These are phyloP conservation scores for Erebia aethiops DNA, from an alignment of 2,888 invertebrate species.

Conservation along the genomic window DNA sequence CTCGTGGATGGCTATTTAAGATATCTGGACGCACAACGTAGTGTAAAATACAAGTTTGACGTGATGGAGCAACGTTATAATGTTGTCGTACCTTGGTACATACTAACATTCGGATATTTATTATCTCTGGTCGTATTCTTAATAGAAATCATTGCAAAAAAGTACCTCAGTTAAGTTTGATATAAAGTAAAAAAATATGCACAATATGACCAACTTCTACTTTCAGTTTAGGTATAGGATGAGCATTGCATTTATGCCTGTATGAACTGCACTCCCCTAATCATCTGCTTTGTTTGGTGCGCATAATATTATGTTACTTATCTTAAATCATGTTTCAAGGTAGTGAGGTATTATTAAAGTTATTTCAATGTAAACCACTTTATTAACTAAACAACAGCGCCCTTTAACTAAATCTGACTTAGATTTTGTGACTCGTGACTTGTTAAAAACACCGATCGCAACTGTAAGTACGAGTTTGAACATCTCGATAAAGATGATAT, in stretches of 20 bases:
- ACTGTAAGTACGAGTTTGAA: no score
- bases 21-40: slow-evolving; percentile 24
- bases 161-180: background rate
- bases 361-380: slow-evolving; percentile 3
- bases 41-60: slow-evolving; percentile 16
- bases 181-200: no score
- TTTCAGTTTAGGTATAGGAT: no score
- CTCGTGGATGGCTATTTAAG: slow-evolving; percentile 28
- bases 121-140: slow-evolving; percentile 46
- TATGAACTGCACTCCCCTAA: no score
- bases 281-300: no score
- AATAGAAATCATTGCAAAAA: slow-evolving; percentile 36
- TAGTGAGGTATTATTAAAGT: background rate
- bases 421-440: background rate
- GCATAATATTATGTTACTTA: no score
- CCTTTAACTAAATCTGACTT: background rate
- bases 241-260: no score
- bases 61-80: slow-evolving; percentile 28
- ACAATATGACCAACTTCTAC: no score
- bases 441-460: no score
- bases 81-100: slow-evolving; percentile 52
- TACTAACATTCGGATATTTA: slow-evolving; percentile 47
- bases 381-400: background rate
- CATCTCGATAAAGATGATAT: no score
- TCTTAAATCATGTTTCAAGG: no score